These are phyloP conservation scores for Cliona cf. orientalis DNA, from an alignment of 37 sponge, comb jelly and placozoan genomes.

Conservation along the genomic window DNA sequence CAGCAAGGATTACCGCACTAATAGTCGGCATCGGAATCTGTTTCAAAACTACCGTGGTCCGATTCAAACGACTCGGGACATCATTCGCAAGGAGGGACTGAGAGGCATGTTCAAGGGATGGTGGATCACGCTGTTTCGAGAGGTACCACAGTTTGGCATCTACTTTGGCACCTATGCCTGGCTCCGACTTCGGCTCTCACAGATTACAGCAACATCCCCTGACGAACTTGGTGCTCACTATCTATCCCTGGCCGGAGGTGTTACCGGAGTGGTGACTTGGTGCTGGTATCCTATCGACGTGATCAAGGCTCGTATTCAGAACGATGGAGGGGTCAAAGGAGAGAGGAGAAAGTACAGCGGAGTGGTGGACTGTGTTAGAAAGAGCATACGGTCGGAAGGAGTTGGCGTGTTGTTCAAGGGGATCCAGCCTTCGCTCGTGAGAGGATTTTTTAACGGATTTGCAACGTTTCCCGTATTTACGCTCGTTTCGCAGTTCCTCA, in stretches of 20 bases:
- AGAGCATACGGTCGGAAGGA: conserved; percentile 59
- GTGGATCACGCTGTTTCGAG: conserved; percentile 62
- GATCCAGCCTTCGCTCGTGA: conserved; percentile 58
- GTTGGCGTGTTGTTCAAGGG: conserved; percentile 76
- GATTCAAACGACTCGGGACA: conserved; percentile 63
- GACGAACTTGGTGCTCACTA: conserved; percentile 38
- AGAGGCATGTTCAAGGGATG: conserved; percentile 77
- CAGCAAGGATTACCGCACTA: too few species aligned
- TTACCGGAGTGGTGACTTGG: conserved; percentile 73
- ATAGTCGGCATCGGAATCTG: conserved; percentile 7
- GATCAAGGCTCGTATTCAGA: conserved; percentile 83
- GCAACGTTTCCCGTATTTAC: conserved; percentile 79
- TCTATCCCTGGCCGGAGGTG: conserved; percentile 74
- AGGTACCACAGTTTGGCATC: conserved; percentile 69
- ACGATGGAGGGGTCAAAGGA: conserved; percentile 70
- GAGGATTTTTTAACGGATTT: conserved; percentile 89
- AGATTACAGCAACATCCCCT: background rate
- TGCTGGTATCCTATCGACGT: conserved; percentile 86
- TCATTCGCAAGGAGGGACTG: conserved; percentile 69
- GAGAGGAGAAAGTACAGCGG: conserved; percentile 55
- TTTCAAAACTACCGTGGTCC: background rate
- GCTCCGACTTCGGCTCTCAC: conserved; percentile 24
- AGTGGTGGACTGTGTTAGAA: conserved; percentile 70
- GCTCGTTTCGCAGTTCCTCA: too few species aligned
- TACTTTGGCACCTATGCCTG: conserved; percentile 81